Evolutionary conservation across 2,888 invertebrate genomes (phyloP), one percentile per base, ranked within the genome.

Genomic region (Drosophila niveifrons): DNA sequence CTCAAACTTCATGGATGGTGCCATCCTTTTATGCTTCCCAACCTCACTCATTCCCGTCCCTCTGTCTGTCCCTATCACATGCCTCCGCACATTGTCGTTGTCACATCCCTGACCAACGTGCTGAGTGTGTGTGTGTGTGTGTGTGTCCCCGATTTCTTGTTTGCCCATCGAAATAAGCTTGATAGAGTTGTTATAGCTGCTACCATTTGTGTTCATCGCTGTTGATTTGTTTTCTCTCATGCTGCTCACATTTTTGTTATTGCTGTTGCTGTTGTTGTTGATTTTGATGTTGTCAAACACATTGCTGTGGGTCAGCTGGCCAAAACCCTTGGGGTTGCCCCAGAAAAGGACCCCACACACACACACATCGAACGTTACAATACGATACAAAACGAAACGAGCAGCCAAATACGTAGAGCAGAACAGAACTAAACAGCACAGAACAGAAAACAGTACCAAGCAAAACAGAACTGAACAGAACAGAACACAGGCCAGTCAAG

Each of bases 101-200:
- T 23, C 23, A 23, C 23, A 23, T 23, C 23, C 23, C 39, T 41
- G 23, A 23, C 39, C 7, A 23, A 23, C 23, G 23, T 23, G 23
- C 6, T 1, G 23, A 23, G 23, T 23, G 6, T 23, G 23, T 23
- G 23, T 23, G 18, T 18, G 18, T 18, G 18, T 18, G 39, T 7
- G 36, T n/a, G 6, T n/a, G 36, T 36, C 36, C 36, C 18, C 56
- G 23, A 15, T 57, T 63, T 72, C 57, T 73, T 75, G 76, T 72
- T 78, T 78, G 75, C 68, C 74, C 82, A 80, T 85, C 78, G 80
- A 86, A 86, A 86, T 86, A 86, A 86, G 83, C 84, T 81, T 84
- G 87, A 84, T 84, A 80, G 87, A 86, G 79, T 84, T 85, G 80
- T 82, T 81, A 85, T 82, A 73, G 73, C 77, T 74, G 62, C 64